Conservation (phyloP, 2,797 vertebrate genomes). For the Scomberomorus guttatus region DNA sequence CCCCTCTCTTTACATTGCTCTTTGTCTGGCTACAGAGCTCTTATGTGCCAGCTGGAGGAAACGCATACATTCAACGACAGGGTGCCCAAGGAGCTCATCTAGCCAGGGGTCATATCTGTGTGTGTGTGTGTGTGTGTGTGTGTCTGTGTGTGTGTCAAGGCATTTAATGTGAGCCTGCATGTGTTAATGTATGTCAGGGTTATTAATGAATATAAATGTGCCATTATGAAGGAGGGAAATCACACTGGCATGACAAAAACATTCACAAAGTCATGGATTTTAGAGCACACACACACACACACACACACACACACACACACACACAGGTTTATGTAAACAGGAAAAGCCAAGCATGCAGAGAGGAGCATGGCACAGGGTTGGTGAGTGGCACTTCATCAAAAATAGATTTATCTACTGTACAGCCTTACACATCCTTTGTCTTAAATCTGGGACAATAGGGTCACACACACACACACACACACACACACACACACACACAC, state of each 20-base stretch:
- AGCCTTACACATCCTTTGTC: conserved; percentile 66
- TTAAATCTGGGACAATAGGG: conserved; percentile 65
- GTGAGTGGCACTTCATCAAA: conserved; percentile 75
- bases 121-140: conserved; percentile 6
- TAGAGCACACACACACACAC: not conserved
- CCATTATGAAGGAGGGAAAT: conserved; percentile 34
- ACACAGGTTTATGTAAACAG: conserved; percentile 15
- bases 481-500: not conserved
- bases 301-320: conserved; percentile 9
- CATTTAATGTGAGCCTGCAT: conserved; percentile 47
- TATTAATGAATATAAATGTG: conserved; percentile 62
- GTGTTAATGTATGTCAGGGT: conserved; percentile 43
- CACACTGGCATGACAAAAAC: conserved; percentile 28
- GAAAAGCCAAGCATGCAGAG: conserved; percentile 13
- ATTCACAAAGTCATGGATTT: conserved; percentile 14
- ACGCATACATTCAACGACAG: conserved; percentile 39
- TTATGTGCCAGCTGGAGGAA: conserved; percentile 74
- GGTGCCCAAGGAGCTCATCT: conserved; percentile 49
- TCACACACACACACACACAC: not conserved
- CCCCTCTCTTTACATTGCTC: conserved; percentile 50
- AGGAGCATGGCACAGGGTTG: conserved; percentile 4
- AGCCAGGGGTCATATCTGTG: conserved; percentile 48
- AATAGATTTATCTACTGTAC: conserved; percentile 67
- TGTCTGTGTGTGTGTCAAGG: conserved; percentile 32
- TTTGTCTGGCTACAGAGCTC: conserved; percentile 75